Percentiles rank a stretch among this genome's conserved stretches.
These are phyloP conservation scores for Zenarchopterus dispar DNA, from an alignment of 2,797 vertebrate genomes.

Conservation along the genomic window DNA sequence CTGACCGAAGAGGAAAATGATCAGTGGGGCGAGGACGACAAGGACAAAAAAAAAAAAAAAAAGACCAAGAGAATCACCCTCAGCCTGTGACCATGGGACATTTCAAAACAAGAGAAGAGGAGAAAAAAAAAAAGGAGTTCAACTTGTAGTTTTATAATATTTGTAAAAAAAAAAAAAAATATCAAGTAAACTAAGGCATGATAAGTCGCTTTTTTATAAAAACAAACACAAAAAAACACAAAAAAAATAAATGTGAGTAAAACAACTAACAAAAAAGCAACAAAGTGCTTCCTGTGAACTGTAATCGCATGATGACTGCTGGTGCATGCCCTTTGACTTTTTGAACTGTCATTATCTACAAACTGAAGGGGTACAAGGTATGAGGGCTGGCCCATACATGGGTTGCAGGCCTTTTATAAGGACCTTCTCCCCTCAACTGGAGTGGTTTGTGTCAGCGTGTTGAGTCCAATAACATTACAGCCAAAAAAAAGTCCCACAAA, in stretches of 20 bases:
- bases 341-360: slow-evolving; percentile 86
- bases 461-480: slow-evolving; percentile 69
- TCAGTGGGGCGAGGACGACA: slow-evolving; percentile 30
- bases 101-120: slow-evolving; percentile 45
- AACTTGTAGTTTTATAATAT: slow-evolving; percentile 88
- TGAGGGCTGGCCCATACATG: slow-evolving; percentile 49
- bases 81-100: slow-evolving; percentile 56
- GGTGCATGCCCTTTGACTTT: slow-evolving; percentile 92
- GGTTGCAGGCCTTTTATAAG: slow-evolving; percentile 41
- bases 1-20: slow-evolving; percentile 72
- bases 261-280: slow-evolving; percentile 69
- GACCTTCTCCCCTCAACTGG: slow-evolving; percentile 51
- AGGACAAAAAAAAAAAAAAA: slow-evolving; percentile 29
- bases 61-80: slow-evolving; percentile 64
- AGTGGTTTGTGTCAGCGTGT: slow-evolving; percentile 58
- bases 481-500: slow-evolving; percentile 63
- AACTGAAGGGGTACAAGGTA: slow-evolving; percentile 78
- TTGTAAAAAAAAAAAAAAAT: slow-evolving; percentile 83
- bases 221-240: slow-evolving; percentile 61
- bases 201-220: slow-evolving; percentile 76
- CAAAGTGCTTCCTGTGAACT: slow-evolving; percentile 92
- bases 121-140: slow-evolving; percentile 51
- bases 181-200: slow-evolving; percentile 89
- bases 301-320: slow-evolving; percentile 94
- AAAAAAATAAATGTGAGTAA: slow-evolving; percentile 62